Conservation (phyloP, 2,797 vertebrate genomes). For the Macrochelys suwanniensis region DNA sequence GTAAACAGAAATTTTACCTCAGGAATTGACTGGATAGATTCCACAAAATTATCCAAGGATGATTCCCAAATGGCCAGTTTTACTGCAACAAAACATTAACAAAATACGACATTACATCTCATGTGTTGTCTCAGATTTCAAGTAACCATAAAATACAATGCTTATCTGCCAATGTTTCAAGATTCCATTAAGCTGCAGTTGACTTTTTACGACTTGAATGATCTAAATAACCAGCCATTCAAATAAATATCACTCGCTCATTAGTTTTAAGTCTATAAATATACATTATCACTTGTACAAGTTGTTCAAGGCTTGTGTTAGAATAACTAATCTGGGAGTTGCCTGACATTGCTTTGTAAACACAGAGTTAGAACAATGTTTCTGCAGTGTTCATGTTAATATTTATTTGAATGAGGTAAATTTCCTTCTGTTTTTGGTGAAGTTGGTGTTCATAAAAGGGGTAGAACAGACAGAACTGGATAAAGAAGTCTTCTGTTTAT, state of each 20-base stretch:
- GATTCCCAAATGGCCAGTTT: slow-evolving; percentile 99
- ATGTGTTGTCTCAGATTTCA: not conserved
- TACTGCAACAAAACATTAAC: slow-evolving; percentile 82
- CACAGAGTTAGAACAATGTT: not conserved
- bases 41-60: slow-evolving; percentile 93
- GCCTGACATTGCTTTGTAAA: not conserved
- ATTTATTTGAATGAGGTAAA: not conserved
- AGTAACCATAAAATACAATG: not conserved
- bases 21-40: slow-evolving; percentile 98
- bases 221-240: not conserved
- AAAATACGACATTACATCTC: slow-evolving; percentile 1
- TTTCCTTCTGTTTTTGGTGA: not conserved
- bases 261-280: not conserved
- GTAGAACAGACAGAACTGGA: not conserved
- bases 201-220: not conserved
- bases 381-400: not conserved
- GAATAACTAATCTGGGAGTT: not conserved
- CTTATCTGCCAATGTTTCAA: not conserved
- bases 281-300: not conserved
- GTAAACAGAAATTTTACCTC: slow-evolving; percentile 84
- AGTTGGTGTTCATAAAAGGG: not conserved
- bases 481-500: not conserved
- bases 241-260: not conserved
- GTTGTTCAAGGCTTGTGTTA: not conserved
- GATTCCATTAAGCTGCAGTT: not conserved